Base-by-base conservation (phyloP, 2,797 vertebrate species). In the Pterois miles region DNA sequence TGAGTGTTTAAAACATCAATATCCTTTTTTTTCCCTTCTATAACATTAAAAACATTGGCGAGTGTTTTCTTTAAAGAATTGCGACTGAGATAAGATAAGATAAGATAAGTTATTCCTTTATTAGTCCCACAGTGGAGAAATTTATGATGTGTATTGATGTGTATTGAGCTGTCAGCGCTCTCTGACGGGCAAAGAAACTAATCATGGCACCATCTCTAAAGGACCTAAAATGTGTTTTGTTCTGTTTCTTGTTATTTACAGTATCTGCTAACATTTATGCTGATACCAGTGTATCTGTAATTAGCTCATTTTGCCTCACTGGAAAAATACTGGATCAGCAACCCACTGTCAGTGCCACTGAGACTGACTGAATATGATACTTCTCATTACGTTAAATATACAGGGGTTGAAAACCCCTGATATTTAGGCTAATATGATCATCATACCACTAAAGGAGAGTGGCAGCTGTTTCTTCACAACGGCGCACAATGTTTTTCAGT, bases 381-480 rank as follows among this genome's bases (percentile, higher is more conserved):
- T 48, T 22, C 12, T 40, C 27, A 63, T 43, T 33, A 58, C 53
- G 50, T 65, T 58, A 50, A 65, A 72, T 31, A 56, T 7, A 53
- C 18, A 71, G 7, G 7, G 58, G 10, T 31, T 67, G 11, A 38
- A 70, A 62, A 57, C 20, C 29, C 40, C 9, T 14, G 20, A 58
- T 18, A 66, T n/a, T 66, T n/a, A 12, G 29, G 16, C 29, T 50
- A 68, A 69, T 16, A 34, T 14, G 18, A 76, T 68, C 13, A 8
- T 62, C 6, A 27, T 18, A 57, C 6, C 12, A 54, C 27, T 50
- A 11, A 64, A 70, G 16, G 46, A 62, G 29, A 57, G n/a, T 25
- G 23, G 50, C 78, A 79, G 66, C 71, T 67, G 74, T 74, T 79
- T 74, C 29, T 50, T 11, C 34, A 66, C 62, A 48, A 46, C 52